Evolutionary conservation across 2,797 vertebrate species (phyloP), one percentile per base, ranked within the genome.

Genomic region (Cryptoprocta ferox): DNA sequence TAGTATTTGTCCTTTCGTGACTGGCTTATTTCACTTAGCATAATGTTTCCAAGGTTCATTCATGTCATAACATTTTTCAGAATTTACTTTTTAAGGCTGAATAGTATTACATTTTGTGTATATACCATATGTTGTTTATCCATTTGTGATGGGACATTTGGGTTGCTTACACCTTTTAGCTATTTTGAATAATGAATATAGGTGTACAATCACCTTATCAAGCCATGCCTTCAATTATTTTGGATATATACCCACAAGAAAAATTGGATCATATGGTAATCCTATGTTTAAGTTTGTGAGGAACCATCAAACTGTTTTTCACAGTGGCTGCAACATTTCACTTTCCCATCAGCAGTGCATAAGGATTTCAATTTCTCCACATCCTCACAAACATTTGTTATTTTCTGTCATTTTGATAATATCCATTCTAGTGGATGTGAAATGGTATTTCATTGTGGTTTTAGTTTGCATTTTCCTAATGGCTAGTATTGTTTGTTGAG

Each of bases 391-490:
- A 56, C 78, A 59, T 1, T 82, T 53, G 15, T 32, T 85, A 30
- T 81, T 86, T 73, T 94, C 39, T 95, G 30, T 91, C 59, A 35
- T 88, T 89, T 42, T 70, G 28, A 48, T 78, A 91, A 88, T 89
- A 96, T 16, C 32, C 56, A 37, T 95, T 16, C 30, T 83, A 85
- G 35, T 56, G 30, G 45, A 70, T 88, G 45, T 86, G 42, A 50
- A 92, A 28, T 86, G 21, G 39, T 66, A 89, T 76, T 70, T 93
- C 12, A n/a, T 65, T 71, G 39, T 88, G 37, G 18, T 89, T 89
- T 89, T 82, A 45, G 28, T 75, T 97, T 95, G 2, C 32, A 63
- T 96, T 97, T 84, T 90, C 30, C 30, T 91, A 50, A 15, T 89
- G 32, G 30, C 50, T 88, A 71, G 28, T 87, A 32, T 76, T 91